Percentiles rank a stretch among this genome's conserved stretches.
These are phyloP conservation scores for Epizoanthus scotinus DNA, from an alignment of 92 coral and sea anemone species.

Conservation along the genomic window DNA sequence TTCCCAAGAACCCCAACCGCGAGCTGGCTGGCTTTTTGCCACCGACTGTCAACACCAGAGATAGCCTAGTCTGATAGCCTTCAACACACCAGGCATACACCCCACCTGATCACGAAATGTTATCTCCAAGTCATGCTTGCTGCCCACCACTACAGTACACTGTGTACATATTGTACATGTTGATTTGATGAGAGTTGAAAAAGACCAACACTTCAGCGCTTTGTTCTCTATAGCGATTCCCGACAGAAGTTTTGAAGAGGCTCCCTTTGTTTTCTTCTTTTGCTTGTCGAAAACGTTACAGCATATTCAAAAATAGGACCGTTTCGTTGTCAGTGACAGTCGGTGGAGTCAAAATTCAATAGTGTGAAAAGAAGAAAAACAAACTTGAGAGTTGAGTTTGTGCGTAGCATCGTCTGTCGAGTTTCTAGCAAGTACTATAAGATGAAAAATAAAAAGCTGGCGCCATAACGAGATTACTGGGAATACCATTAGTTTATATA, in stretches of 20 bases:
- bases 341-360: background rate
- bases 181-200: background rate
- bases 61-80: conserved; percentile 72
- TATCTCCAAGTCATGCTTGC: conserved; percentile 11
- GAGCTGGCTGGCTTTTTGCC: conserved; percentile 78
- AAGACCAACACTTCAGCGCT: conserved; percentile 26
- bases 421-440: background rate
- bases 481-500: background rate
- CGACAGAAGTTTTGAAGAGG: conserved; percentile 11
- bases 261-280: conserved; percentile 12
- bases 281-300: conserved; percentile 17
- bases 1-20: conserved; percentile 71
- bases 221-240: conserved; percentile 23
- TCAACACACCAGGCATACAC: conserved; percentile 60
- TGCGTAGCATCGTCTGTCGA: background rate
- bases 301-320: background rate
- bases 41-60: conserved; percentile 78
- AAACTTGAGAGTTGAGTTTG: background rate
- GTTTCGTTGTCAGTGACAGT: background rate
- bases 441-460: background rate
- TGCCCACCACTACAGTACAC: conserved; percentile 15
- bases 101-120: conserved; percentile 87
- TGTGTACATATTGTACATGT: conserved; percentile 38
- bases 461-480: background rate
- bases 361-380: background rate